phyloP scores from a whole-genome alignment of 37 sponge, comb jelly and placozoan species.

The Cladorhizidae sp. region DNA sequence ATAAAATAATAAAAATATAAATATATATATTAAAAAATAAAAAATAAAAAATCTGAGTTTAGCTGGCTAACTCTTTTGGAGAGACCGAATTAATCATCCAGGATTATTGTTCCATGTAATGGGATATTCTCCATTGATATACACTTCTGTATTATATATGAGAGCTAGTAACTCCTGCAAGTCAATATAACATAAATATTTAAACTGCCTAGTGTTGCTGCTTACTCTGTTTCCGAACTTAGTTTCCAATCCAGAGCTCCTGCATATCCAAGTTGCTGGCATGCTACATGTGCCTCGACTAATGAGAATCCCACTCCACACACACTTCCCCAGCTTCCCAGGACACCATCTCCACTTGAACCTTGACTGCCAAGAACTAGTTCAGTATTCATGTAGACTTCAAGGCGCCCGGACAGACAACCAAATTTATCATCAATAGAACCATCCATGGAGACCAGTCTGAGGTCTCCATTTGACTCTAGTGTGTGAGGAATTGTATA shows the following conservation, averaged over 20 bases:
- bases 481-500: not conserved
- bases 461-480: constrained; percentile 12
- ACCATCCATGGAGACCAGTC: not conserved
- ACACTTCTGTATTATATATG: no score
- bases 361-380: not conserved
- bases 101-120: no score
- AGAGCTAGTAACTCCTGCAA: no score
- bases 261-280: constrained; percentile 26
- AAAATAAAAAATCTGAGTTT: no score
- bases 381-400: not conserved
- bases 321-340: constrained; percentile 35
- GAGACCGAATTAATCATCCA: no score
- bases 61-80: no score
- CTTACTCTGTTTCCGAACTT: constrained; percentile 24
- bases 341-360: not conserved
- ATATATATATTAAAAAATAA: no score
- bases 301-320: constrained; percentile 23
- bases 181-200: no score
- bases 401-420: constrained; percentile 9
- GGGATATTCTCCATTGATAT: no score
- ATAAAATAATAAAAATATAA: no score
- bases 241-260: constrained; percentile 13
- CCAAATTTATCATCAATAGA: not conserved
- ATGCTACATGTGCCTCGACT: constrained; percentile 37
- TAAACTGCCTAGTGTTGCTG: no score